Evolutionary conservation across 2,888 invertebrate species (phyloP), one percentile per base, ranked within the genome.

Genomic region (Drosophila nigritarsus): DNA sequence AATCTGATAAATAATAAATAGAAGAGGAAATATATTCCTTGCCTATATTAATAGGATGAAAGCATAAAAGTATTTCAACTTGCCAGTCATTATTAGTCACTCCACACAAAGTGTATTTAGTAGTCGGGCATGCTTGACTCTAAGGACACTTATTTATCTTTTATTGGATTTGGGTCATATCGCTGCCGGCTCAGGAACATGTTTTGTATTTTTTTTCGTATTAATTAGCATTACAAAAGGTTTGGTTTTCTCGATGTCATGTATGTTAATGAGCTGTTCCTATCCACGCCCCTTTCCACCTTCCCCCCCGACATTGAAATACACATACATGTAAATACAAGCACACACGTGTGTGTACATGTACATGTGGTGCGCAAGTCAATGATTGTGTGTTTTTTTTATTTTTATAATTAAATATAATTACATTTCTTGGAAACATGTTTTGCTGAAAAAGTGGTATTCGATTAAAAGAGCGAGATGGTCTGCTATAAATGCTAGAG

Each of bases 161-260:
- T 65, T 75, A 85, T 88, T 83, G 89, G 80, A 75, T 80, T 86
- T 56, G 76, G 73, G 70, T 58, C 62, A 65, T 60, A 66, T 71
- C 60, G 62, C 61, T 65, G 63, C 51, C 48, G 56, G 36, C 48
- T 32, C 34, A 66, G 65, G 59, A 65, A 70, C 71, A 82, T 63
- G 78, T 80, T 81, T 75, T 70, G 78, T 62, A 75, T 80, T 80
- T 75, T 80, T 78, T 78, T 83, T 83, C 65, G 65, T 83, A 86
- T 86, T 90, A 87, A 88, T 90, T 88, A 86, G 78, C 83, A 82
- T 90, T 75, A 81, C 73, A 88, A 86, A 90, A 86, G 79, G 75
- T 74, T 73, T 70, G 60, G 56, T 62, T 80, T 77, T 64, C 74
- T 71, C 73, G 65, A 78, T 73, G 71, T 82, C 75, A 73, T 85